Percentiles rank a stretch among this genome's conserved stretches.
Conservation (phyloP, 2,113 vertebrate genomes). For the Recurvirostra avosetta region DNA sequence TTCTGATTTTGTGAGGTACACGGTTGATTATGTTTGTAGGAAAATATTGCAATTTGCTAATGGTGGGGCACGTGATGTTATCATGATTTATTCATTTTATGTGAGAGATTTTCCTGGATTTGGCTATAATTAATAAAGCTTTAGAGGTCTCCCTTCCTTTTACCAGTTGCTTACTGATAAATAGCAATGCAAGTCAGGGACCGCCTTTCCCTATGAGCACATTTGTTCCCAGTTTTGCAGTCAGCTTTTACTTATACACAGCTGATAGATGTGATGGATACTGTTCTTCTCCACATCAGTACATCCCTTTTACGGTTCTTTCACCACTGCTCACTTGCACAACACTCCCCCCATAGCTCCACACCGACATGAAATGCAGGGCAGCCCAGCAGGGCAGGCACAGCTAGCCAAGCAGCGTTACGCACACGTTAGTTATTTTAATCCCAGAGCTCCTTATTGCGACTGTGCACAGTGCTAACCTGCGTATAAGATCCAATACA, state of each 20-base stretch:
- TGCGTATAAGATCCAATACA: not conserved
- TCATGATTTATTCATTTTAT: not conserved
- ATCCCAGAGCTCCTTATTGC: not conserved
- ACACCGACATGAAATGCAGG: not conserved
- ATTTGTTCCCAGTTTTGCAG: not conserved
- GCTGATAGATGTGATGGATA: not conserved
- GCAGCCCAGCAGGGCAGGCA: not conserved
- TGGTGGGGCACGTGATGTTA: not conserved
- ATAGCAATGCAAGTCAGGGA: not conserved
- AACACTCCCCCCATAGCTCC: accelerated
- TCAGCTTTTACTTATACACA: not conserved
- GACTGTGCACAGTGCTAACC: not conserved
- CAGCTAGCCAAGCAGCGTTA: not conserved
- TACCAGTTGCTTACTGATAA: not conserved
- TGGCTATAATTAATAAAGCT: slow-evolving; percentile 30
- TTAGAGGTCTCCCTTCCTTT: not conserved
- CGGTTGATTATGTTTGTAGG: not conserved
- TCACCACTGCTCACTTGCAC: not conserved
- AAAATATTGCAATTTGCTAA: slow-evolving; percentile 1
- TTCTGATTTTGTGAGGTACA: not conserved
- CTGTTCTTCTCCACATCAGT: not conserved
- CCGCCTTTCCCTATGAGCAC: not conserved
- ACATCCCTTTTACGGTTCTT: not conserved
- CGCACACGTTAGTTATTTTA: not conserved
- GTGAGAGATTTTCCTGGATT: slow-evolving; percentile 30